These are phyloP conservation scores for Cryptocephalus primarius DNA, from an alignment of 2,888 invertebrate species.

Conservation along the genomic window DNA sequence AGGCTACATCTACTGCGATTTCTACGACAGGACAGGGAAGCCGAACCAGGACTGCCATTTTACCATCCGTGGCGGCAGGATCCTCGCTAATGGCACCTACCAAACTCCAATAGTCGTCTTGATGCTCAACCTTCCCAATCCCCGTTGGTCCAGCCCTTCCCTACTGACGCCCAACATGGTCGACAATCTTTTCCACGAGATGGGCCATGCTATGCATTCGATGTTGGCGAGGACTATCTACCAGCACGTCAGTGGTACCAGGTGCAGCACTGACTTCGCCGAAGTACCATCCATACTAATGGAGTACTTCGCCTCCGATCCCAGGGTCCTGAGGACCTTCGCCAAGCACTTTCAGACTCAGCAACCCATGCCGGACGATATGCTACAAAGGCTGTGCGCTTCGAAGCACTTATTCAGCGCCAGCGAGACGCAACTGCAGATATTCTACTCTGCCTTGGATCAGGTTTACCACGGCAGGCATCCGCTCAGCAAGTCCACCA, in stretches of 20 bases:
- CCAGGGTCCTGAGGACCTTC: slow-evolving; percentile 71
- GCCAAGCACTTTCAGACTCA: slow-evolving; percentile 87
- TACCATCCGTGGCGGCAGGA: slow-evolving; percentile 90
- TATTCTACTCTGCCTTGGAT: slow-evolving; percentile 63
- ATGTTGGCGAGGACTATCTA: slow-evolving; percentile 92
- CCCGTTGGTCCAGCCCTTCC: slow-evolving; percentile 64
- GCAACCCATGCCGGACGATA: slow-evolving; percentile 67
- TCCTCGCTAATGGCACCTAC: slow-evolving; percentile 65
- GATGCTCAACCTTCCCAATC: slow-evolving; percentile 76
- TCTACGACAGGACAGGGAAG: slow-evolving; percentile 85
- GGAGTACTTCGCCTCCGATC: slow-evolving; percentile 93
- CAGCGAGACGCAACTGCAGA: slow-evolving; percentile 63
- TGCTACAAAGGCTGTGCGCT: slow-evolving; percentile 69
- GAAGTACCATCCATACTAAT: slow-evolving; percentile 98
- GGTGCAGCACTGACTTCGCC: slow-evolving; percentile 96
- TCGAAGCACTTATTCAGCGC: slow-evolving; percentile 83
- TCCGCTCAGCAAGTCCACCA: slow-evolving; percentile 47
- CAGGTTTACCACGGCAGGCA: slow-evolving; percentile 72
- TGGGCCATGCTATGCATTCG: slow-evolving; percentile 98
- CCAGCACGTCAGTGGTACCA: slow-evolving; percentile 95
- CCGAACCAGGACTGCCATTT: slow-evolving; percentile 98
- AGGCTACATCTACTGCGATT: slow-evolving; percentile 68
- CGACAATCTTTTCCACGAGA: slow-evolving; percentile 96
- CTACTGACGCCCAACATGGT: slow-evolving; percentile 74
- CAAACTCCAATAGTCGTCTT: slow-evolving; percentile 89